Conservation (phyloP, 1,140 invertebrate species). For the Drosophila lini region DNA sequence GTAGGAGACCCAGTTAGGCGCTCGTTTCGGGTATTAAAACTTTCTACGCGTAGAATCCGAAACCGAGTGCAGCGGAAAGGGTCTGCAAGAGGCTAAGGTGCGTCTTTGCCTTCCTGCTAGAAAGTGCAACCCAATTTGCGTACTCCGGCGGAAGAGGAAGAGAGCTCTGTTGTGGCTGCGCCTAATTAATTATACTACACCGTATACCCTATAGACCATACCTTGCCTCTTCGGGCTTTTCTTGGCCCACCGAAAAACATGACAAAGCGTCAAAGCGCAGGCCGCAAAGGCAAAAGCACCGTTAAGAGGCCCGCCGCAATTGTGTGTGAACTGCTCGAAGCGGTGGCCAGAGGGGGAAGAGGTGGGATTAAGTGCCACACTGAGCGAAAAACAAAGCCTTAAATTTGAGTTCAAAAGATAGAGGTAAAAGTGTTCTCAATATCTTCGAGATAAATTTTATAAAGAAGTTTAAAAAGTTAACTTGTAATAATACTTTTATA, state of each 20-base stretch:
- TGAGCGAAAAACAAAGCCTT: background rate
- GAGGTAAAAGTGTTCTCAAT: background rate
- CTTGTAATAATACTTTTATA: too few relatives aligned
- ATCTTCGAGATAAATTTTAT: background rate
- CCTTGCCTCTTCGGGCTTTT: slow-evolving; percentile 1
- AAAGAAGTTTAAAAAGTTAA: background rate
- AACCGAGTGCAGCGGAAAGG: slow-evolving; percentile 28
- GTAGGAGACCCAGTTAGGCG: slow-evolving; percentile 17
- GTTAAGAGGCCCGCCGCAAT: slow-evolving; percentile 37
- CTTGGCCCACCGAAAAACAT: slow-evolving; percentile 36
- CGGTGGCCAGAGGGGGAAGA: background rate
- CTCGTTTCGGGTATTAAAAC: slow-evolving; percentile 36
- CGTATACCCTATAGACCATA: background rate
- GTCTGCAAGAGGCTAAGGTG: slow-evolving; percentile 14
- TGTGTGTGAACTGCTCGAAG: slow-evolving; percentile 37
- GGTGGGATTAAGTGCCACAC: slow-evolving; percentile 7
- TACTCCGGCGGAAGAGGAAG: slow-evolving; percentile 38
- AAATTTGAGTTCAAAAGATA: too few relatives aligned
- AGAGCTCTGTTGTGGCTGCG: slow-evolving; percentile 9
- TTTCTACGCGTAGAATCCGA: slow-evolving; percentile 34
- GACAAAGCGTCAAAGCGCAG: slow-evolving; percentile 45
- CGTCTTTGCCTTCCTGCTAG: slow-evolving; percentile 38
- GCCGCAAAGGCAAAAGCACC: slow-evolving; percentile 47
- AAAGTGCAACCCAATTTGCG: slow-evolving; percentile 61
- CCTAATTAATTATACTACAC: slow-evolving; percentile 57